Evolutionary conservation across 2,888 invertebrate genomes (phyloP), one percentile per base, ranked within the genome.

Genomic region (Sabatieria punctata): DNA sequence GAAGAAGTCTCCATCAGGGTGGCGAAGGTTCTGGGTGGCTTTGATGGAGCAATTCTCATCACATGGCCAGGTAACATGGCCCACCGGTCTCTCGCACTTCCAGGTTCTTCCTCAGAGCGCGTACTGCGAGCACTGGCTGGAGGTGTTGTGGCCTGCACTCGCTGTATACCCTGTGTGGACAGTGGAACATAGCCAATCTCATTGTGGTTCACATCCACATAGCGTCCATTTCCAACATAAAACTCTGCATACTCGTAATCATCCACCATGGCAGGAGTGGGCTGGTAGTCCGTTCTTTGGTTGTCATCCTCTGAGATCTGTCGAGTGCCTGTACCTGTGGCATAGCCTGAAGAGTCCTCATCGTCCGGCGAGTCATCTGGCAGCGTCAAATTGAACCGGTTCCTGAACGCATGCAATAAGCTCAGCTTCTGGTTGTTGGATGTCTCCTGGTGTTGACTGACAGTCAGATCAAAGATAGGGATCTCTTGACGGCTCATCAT

Each of bases 191-290:
- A 56, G 19, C 56, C 51, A 39, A 64, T 57, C 46, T 63, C 63
- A 49, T 64, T 64, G 49, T 64, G 60, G 47, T 64, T 64, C 27
- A 63, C 53, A 50, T 64, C 64, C 26, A 60, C 50, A 42, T 59
- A 57, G 26, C 47, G 43, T 3, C 58, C 58, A 38, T 59, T 46
- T 15, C 30, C n/a, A 23, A 54, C 21, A 40, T 54, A 59, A 26
- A 43, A 43, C 45, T 59, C 57, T 21, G 43, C 23, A 47, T 57
- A 57, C 35, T 53, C 50, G 45, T 50, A 54, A 41, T 57, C 52
- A 19, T 39, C 39, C 23, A 37, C 38, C 2, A 13, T 11, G 13
- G 30, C 19, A 11, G 35, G 21, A 4, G 6, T 11, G 4, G 47
- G 47, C 19, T 15, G 38, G 24, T 30, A 43, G 22, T 44, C 19